Conservation (phyloP, 2,797 vertebrate genomes). For the Trematomus bernacchii region DNA sequence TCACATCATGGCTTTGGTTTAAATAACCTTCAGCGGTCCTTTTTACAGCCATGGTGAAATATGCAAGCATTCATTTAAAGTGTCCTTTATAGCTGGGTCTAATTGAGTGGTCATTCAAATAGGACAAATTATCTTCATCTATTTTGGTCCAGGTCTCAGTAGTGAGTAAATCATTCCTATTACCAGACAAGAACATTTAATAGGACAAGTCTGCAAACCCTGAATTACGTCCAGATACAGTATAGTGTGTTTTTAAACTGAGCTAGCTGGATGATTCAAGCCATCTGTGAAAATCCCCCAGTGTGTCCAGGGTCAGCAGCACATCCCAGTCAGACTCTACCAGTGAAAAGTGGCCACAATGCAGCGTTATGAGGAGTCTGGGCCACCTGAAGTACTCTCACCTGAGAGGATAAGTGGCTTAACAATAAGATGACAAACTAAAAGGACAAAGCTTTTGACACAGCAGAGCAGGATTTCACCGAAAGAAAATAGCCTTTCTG, state of each 20-base stretch:
- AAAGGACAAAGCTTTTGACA: background rate
- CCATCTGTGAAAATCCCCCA: background rate
- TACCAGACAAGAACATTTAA: background rate
- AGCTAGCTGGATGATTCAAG: background rate
- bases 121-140: slow-evolving; percentile 16
- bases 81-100: slow-evolving; percentile 2
- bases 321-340: background rate
- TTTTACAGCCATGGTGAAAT: slow-evolving; percentile 21
- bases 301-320: background rate
- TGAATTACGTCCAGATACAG: background rate
- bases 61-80: slow-evolving; percentile 30
- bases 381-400: background rate
- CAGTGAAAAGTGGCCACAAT: background rate
- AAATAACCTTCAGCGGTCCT: slow-evolving; percentile 29
- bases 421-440: background rate
- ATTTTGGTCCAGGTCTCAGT: slow-evolving; percentile 6
- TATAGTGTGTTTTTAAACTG: background rate
- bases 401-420: background rate
- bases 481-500: background rate
- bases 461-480: background rate
- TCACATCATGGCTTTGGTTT: background rate
- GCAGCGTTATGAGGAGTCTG: background rate
- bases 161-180: background rate
- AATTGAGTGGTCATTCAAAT: slow-evolving; percentile 4
- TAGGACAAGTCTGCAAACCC: background rate